Base-by-base conservation (phyloP, 1,140 invertebrate genomes). In the Steinernema feltiae region DNA sequence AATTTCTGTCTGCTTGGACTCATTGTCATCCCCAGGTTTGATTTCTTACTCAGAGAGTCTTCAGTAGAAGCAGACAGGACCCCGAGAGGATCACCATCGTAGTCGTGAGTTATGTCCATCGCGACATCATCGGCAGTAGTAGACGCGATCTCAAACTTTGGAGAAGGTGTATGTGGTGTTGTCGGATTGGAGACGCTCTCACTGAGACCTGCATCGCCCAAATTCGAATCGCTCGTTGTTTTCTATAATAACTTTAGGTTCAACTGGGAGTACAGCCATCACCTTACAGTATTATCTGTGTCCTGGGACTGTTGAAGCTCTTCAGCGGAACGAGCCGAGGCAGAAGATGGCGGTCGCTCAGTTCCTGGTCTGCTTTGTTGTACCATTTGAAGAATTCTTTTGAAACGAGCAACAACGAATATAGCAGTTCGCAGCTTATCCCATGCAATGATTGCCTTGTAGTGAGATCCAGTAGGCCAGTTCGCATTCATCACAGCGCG, bases 1-100 rank as follows among this genome's bases (percentile, higher is more conserved):
- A 83, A 84, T 41, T 82, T 81, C 32, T 82, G 75, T 35, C 83
- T 63, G 32, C 82, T 84, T 15, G 83, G 82, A 70, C 82, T 85
- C 78, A 83, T 81, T 32, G 79, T 79, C 3, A 75, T 71, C 24
- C 48, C 30, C 53, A 21, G 2, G 24, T 27, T 63, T 27, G 53
- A 27, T 27, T 63, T 63, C 53, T 63, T 63, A 27, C 24, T 63
- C 7, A 63, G 53, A 63, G 53, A 63, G 53, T 27, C 24, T 27
- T 63, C 53, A 17, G 7, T 12, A 7, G 53, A 48, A 12, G 48
- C 30, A 73, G 73, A 48, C 21, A 77, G 29, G 0, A 72, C 76
- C 41, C 76, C 76, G 30, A 77, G 69, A 0, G 76, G 76, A 41
- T 77, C 76, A 21, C 69, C 72, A 12, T 48, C 32, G 24, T 63